Conservation (phyloP, 1,140 invertebrate genomes). For the Saccostrea cuccullata region DNA sequence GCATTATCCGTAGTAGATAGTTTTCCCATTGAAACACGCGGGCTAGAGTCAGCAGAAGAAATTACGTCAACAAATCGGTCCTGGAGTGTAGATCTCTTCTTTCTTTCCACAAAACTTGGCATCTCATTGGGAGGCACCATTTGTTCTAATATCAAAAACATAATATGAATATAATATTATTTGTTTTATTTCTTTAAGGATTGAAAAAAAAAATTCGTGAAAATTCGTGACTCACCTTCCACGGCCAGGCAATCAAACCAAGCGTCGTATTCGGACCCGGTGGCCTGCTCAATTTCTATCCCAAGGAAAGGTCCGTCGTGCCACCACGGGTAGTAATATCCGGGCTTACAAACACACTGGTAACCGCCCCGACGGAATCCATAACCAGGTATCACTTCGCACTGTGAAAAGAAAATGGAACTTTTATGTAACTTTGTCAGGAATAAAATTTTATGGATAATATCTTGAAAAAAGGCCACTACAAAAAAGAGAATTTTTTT, state of each 20-base stretch:
- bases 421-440: not conserved
- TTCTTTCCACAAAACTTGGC: constrained; percentile 67
- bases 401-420: constrained; percentile 81
- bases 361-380: constrained; percentile 97
- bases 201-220: no score
- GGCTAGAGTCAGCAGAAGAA: constrained; percentile 34
- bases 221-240: constrained; percentile 86
- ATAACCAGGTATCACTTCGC: constrained; percentile 95
- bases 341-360: constrained; percentile 92
- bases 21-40: constrained; percentile 31
- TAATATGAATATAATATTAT: not conserved
- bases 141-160: constrained; percentile 60
- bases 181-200: no score
- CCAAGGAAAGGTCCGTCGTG: constrained; percentile 94
- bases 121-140: constrained; percentile 69
- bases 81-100: constrained; percentile 64
- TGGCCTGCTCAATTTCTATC: constrained; percentile 94
- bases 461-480: no score
- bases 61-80: constrained; percentile 61
- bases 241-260: constrained; percentile 95
- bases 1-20: not conserved
- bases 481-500: no score
- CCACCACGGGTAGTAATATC: constrained; percentile 90
- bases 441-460: not conserved
- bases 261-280: constrained; percentile 93